Evolutionary conservation across 1,140 invertebrate species (phyloP).

Genomic region (Caenorhabditis brenneri): DNA sequence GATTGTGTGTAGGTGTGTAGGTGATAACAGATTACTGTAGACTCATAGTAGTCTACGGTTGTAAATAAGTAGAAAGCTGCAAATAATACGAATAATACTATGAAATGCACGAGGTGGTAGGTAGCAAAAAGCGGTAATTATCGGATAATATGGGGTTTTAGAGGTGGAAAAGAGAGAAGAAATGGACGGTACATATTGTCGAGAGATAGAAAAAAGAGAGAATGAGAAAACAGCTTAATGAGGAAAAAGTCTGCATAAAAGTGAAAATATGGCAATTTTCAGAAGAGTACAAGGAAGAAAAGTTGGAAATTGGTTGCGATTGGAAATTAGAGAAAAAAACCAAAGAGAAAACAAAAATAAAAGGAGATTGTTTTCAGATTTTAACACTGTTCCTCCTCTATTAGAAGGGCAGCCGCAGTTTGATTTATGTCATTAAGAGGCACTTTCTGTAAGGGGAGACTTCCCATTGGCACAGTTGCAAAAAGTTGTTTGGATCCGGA

Average conservation of each 20-base stretch:
- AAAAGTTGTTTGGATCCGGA: too few species aligned
- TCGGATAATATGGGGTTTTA: neutral
- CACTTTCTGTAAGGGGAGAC: too few species aligned
- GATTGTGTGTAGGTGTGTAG: neutral
- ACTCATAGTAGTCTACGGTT: conserved; percentile 27
- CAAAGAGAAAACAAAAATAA: neutral
- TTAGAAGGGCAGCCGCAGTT: too few species aligned
- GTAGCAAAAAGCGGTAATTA: neutral
- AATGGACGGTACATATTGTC: neutral
- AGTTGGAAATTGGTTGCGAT: neutral
- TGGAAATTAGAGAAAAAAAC: neutral
- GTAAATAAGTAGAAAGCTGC: conserved; percentile 31
- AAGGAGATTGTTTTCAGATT: neutral
- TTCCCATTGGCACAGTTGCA: too few species aligned
- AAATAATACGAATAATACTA: neutral
- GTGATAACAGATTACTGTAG: neutral
- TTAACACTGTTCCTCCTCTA: too few species aligned
- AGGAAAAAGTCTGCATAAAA: neutral
- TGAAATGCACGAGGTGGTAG: neutral
- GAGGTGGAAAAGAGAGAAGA: neutral
- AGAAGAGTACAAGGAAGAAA: neutral
- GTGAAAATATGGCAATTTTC: neutral
- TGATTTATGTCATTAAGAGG: too few species aligned
- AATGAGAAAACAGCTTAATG: neutral
- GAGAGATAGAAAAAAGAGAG: neutral